Conservation (phyloP, 2,113 vertebrate species). For the Acanthochromis polyacanthus region DNA sequence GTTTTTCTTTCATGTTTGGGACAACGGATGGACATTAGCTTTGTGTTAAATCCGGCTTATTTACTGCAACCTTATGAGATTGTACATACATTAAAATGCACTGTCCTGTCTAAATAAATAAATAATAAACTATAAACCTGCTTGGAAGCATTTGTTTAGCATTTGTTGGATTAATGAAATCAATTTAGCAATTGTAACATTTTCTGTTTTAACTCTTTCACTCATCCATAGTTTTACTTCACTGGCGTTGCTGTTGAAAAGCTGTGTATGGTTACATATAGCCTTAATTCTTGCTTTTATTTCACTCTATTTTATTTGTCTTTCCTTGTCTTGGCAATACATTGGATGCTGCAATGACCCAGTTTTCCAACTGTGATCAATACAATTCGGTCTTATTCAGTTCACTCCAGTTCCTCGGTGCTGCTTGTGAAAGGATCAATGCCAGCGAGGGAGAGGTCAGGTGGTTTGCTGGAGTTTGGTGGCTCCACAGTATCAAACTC, state of each 20-base stretch:
- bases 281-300: not conserved
- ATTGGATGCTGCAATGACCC: constrained; percentile 35
- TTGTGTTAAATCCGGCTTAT: too few species aligned
- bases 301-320: not conserved
- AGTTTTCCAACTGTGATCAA: constrained; percentile 50
- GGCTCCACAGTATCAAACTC: constrained; percentile 70
- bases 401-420: constrained; percentile 49
- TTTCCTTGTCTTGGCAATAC: not conserved
- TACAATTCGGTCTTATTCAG: constrained; percentile 33
- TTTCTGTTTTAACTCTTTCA: too few species aligned
- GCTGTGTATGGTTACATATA: not conserved
- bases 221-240: too few species aligned
- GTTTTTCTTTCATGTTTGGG: too few species aligned
- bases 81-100: too few species aligned
- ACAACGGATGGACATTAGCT: too few species aligned
- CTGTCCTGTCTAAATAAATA: too few species aligned
- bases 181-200: not conserved
- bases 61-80: too few species aligned
- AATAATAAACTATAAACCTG: too few species aligned
- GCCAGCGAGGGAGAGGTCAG: constrained; percentile 69
- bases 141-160: too few species aligned
- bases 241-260: not conserved
- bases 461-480: constrained; percentile 58
- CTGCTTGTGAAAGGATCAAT: constrained; percentile 68
- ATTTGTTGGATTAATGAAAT: not conserved